Conservation (phyloP, 1,140 invertebrate species). For the Sitophilus oryzae region DNA sequence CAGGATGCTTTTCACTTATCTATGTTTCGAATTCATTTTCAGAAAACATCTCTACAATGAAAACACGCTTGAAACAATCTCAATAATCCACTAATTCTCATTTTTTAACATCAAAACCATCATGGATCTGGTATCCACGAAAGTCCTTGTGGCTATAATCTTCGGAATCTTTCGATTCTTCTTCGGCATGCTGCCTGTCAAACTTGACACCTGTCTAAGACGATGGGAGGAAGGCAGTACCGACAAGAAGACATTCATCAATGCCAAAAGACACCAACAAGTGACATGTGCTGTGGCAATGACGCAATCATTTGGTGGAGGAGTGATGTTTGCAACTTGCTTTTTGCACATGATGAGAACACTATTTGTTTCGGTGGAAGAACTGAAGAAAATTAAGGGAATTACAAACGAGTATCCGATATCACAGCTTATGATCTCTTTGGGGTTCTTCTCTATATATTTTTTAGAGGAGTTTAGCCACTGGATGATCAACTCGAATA, state of each 20-base stretch:
- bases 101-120: not conserved
- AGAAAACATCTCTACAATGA: not conserved
- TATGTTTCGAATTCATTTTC: not conserved
- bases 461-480: conserved; percentile 52
- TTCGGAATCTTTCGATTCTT: conserved; percentile 40
- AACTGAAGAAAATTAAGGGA: conserved; percentile 31
- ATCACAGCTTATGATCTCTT: conserved; percentile 52
- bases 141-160: conserved; percentile 39
- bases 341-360: conserved; percentile 63
- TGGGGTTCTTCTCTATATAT: conserved; percentile 58
- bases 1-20: too few relatives aligned
- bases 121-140: conserved; percentile 37
- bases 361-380: conserved; percentile 42
- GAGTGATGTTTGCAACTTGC: conserved; percentile 61
- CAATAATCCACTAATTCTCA: too few relatives aligned
- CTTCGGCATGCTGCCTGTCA: conserved; percentile 41
- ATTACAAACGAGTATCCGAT: conserved; percentile 41
- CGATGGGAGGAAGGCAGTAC: conserved; percentile 32
- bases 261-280: conserved; percentile 33
- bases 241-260: conserved; percentile 31
- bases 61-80: not conserved
- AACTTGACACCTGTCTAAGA: conserved; percentile 35
- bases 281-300: conserved; percentile 39
- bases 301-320: conserved; percentile 57
- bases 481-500: conserved; percentile 30